Conservation (phyloP, 2,797 vertebrate genomes). For the Neomorphus geoffroyi region DNA sequence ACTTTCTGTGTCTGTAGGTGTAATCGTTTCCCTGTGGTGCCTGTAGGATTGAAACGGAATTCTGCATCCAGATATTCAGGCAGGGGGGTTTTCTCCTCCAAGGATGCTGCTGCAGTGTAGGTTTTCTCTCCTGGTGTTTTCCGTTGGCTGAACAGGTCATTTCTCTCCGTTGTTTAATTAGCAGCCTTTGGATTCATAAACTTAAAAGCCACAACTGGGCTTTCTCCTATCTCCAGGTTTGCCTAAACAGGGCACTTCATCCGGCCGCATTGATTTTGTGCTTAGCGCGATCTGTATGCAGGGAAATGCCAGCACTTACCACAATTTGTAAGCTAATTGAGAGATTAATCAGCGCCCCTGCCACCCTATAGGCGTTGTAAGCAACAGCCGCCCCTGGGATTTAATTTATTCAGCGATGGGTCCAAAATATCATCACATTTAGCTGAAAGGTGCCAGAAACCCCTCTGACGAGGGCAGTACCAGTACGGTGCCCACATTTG, state of each 20-base stretch:
- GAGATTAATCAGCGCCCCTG: conserved; percentile 60
- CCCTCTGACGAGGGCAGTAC: background rate
- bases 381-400: background rate
- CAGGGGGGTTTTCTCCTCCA: background rate
- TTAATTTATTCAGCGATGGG: background rate
- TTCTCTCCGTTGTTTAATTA: conserved; percentile 13
- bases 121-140: background rate
- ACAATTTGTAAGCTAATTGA: conserved; percentile 65
- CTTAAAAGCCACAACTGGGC: background rate
- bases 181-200: background rate
- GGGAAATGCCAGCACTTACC: conserved; percentile 42
- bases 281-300: conserved; percentile 32
- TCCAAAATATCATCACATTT: background rate
- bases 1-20: background rate
- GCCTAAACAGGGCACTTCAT: conserved; percentile 38
- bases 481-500: background rate
- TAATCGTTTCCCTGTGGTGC: background rate
- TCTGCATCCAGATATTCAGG: background rate
- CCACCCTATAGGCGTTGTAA: background rate
- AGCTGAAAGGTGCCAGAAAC: background rate
- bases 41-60: background rate
- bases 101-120: background rate
- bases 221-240: background rate
- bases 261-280: conserved; percentile 64
- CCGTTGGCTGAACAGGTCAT: background rate